These are phyloP conservation scores for Ametastegia equiseti DNA, from an alignment of 2,888 invertebrate species.

Conservation along the genomic window DNA sequence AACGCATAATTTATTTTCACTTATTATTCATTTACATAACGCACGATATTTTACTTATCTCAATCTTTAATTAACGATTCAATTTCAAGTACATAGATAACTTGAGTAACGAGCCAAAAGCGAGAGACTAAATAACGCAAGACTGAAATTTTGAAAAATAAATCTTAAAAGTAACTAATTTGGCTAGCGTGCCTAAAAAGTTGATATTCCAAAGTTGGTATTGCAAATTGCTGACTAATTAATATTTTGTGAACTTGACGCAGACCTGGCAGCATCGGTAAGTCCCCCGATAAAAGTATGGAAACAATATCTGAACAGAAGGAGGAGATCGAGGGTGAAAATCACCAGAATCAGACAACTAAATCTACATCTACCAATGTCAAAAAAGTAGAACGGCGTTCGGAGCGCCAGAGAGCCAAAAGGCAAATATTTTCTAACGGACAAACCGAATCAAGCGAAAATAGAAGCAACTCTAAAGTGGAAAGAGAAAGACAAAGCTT, in stretches of 20 bases:
- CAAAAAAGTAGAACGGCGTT: constrained; percentile 67
- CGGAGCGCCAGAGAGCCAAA: constrained; percentile 69
- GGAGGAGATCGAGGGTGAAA: constrained; percentile 60
- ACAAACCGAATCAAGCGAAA: constrained; percentile 66
- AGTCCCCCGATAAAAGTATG: constrained; percentile 63
- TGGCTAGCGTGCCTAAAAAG: neutral
- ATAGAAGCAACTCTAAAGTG: constrained; percentile 63
- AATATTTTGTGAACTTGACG: neutral
- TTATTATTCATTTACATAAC: neutral
- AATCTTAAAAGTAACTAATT: neutral
- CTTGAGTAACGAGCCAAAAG: neutral
- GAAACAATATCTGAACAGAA: constrained; percentile 64
- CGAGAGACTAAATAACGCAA: neutral
- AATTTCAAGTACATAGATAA: neutral
- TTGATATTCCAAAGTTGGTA: neutral
- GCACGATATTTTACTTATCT: neutral
- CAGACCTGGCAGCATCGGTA: constrained; percentile 62
- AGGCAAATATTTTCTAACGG: constrained; percentile 68
- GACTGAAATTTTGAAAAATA: neutral
- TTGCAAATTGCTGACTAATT: neutral
- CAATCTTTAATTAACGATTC: neutral
- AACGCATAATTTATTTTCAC: neutral
- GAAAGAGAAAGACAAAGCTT: constrained; percentile 75
- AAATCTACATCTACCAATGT: constrained; percentile 49
- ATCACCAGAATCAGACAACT: constrained; percentile 59